Evolutionary conservation across 2,797 vertebrate species (phyloP).

Genomic region (Leuciscus waleckii): DNA sequence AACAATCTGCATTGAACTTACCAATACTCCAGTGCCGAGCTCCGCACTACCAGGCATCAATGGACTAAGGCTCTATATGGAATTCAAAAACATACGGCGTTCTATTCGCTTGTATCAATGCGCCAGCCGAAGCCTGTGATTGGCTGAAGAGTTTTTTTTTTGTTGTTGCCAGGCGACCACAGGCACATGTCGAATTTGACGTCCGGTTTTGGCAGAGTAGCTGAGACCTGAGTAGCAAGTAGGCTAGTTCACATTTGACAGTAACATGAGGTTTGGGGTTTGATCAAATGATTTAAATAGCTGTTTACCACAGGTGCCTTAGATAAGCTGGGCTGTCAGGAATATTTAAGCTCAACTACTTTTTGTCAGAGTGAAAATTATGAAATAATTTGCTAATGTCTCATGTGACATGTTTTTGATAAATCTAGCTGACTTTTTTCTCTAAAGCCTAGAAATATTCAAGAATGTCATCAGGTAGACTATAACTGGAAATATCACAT

Average conservation of each 20-base stretch:
- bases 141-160: slow-evolving; percentile 72
- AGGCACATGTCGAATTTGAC: slow-evolving; percentile 49
- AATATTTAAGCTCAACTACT: background rate
- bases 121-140: slow-evolving; percentile 70
- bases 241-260: background rate
- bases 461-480: background rate
- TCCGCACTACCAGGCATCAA: background rate
- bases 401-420: background rate
- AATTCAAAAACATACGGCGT: slow-evolving; percentile 52
- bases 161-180: slow-evolving; percentile 76
- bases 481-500: background rate
- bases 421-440: background rate
- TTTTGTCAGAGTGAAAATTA: background rate
- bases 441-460: background rate
- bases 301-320: background rate
- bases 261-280: background rate
- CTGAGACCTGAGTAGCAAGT: too few species aligned
- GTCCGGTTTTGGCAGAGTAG: background rate
- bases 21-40: background rate
- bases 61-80: background rate
- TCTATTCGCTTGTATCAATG: slow-evolving; percentile 67
- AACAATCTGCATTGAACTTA: slow-evolving; percentile 29
- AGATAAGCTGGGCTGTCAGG: background rate
- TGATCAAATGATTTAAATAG: background rate
- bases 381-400: background rate